phyloP scores from a whole-genome alignment of 1,140 invertebrate genomes.

The Dysdera silvatica region DNA sequence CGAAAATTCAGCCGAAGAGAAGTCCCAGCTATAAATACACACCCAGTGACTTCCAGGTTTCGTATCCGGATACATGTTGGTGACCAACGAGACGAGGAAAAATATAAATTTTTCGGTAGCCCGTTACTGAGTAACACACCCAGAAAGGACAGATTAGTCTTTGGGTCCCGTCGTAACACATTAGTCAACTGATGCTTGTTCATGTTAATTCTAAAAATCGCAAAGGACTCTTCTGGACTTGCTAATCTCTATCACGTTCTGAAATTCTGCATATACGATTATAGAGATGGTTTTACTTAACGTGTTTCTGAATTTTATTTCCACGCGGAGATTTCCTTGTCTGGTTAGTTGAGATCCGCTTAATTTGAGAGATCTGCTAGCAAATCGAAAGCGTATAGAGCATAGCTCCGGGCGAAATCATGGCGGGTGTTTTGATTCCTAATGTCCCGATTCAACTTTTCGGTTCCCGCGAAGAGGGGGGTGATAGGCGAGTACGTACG shows the following conservation, averaged over 20 bases:
- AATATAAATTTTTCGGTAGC: too few species aligned
- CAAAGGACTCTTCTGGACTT: background rate
- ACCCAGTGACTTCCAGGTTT: too few species aligned
- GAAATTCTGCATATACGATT: background rate
- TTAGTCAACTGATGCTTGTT: too few species aligned
- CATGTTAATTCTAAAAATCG: background rate
- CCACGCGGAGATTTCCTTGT: background rate
- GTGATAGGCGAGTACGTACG: background rate
- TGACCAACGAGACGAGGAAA: too few species aligned
- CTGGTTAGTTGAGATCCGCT: background rate
- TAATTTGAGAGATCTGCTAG: background rate
- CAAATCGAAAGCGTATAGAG: background rate
- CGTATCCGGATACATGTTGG: too few species aligned
- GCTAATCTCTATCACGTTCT: constrained; percentile 4
- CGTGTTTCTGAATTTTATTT: background rate
- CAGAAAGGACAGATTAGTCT: too few species aligned
- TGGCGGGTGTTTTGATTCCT: background rate
- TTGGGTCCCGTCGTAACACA: too few species aligned
- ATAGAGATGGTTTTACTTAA: background rate
- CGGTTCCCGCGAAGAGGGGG: background rate
- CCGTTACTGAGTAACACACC: too few species aligned
- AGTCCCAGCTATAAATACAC: too few species aligned
- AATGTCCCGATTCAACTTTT: background rate
- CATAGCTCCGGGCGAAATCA: background rate
- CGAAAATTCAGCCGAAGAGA: too few species aligned